These are phyloP conservation scores for Cairina moschata DNA, from an alignment of 2,113 vertebrate species.

Conservation along the genomic window DNA sequence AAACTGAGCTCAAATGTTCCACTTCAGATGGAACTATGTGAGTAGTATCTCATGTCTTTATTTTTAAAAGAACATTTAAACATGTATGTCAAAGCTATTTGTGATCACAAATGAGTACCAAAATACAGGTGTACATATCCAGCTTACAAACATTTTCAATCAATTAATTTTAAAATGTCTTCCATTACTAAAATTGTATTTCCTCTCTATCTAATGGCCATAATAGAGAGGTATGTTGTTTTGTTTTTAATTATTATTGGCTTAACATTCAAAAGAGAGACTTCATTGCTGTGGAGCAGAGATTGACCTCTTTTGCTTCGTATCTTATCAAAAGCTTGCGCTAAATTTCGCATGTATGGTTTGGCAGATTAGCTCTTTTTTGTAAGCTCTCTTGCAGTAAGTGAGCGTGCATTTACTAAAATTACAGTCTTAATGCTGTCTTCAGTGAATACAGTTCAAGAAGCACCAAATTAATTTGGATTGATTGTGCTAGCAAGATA, in stretches of 20 bases:
- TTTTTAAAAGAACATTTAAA: background rate
- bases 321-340: background rate
- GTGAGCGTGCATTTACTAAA: background rate
- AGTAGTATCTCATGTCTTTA: background rate
- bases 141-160: background rate
- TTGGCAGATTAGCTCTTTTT: background rate
- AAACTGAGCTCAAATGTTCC: background rate
- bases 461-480: background rate
- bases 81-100: conserved; percentile 13
- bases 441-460: background rate
- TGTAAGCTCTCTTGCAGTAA: background rate
- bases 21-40: background rate
- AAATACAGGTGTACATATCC: background rate
- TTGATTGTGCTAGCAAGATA: background rate
- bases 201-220: background rate
- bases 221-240: background rate
- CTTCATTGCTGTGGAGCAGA: background rate
- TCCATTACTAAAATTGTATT: background rate
- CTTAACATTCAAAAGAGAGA: background rate
- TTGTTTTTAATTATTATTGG: background rate
- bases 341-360: background rate
- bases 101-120: background rate
- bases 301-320: background rate
- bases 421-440: background rate
- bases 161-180: background rate